Evolutionary conservation across 2,888 invertebrate species (phyloP), one percentile per base, ranked within the genome.

Genomic region (Harpalus rubripes): DNA sequence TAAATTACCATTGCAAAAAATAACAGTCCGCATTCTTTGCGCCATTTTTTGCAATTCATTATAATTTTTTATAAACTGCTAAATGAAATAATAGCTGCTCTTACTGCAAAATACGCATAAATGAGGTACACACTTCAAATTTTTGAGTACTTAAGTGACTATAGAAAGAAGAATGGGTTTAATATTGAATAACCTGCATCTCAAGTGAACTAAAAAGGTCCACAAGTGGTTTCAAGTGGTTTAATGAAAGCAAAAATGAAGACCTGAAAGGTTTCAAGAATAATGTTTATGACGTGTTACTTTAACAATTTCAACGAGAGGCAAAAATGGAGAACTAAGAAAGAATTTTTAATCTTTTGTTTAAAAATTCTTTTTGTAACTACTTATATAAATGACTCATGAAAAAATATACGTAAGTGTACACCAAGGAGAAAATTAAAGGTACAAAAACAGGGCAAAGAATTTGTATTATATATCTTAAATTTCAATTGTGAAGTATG

Each of bases 131-230:
- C 39, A 16, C 68, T 72, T 72, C 15, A 72, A 72, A 72, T 39
- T 72, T 72, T 72, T 39, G 68, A 72, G 68, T 72, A 72, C 39
- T 41, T 15, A 72, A 72, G 68, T 72, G 39, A 15, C 68, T 72
- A 72, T 72, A 72, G 39, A 72, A 22, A 16, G 39, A n/a, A 72
- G 39, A 39, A 72, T 39, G 22, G 68, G 41, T 6, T 72, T 72
- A 41, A 72, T 72, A 72, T 39, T 72, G 68, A 72, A 72, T 72
- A 72, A 72, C 68, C 68, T 72, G 41, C 10, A 39, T 16, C 41
- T 72, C 68, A 72, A 72, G 68, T 72, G 68, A 72, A 72, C 41
- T 72, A 72, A 72, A 72, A 72, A 72, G 68, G 68, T 72, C n/a
- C 41, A 72, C 68, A 72, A 72, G 68, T 72, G 68, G 39, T 72